Evolutionary conservation across 2,888 invertebrate genomes (phyloP).

Genomic region (Physocephala rufipes): DNA sequence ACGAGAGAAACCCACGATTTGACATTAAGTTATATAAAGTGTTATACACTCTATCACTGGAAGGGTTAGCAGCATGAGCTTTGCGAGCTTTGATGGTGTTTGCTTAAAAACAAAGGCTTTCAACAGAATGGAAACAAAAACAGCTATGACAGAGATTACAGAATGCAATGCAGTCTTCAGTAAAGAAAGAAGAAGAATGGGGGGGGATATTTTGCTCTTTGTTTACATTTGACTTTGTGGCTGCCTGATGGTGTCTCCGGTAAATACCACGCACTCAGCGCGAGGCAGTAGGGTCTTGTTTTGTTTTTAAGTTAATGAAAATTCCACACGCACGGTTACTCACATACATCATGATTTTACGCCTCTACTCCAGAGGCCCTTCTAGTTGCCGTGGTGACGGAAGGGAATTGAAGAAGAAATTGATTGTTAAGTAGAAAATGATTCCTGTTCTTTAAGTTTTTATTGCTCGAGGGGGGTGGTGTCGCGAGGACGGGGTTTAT

Average conservation of each 20-base stretch:
- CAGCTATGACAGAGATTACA: no score
- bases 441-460: no score
- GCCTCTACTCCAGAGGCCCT: no score
- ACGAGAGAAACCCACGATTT: not conserved
- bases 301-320: constrained; percentile 28
- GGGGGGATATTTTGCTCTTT: not conserved
- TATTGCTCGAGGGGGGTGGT: no score
- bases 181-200: not conserved
- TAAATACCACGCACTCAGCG: not conserved
- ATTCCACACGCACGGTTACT: not conserved
- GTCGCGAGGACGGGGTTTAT: no score
- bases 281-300: not conserved
- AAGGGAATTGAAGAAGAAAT: no score
- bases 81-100: constrained; percentile 16
- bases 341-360: no score
- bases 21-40: constrained; percentile 33
- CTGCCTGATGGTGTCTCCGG: not conserved
- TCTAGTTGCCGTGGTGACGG: no score
- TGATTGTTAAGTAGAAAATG: no score
- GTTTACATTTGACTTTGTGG: constrained; percentile 30
- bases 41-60: constrained; percentile 7
- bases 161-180: not conserved
- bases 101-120: not conserved
- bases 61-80: not conserved
- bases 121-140: no score